A percentile compares a stretch with the other conserved stretches of the same genome.
Evolutionary conservation across 2,797 vertebrate genomes (phyloP).

Genomic region (Coccyzus lansbergi): DNA sequence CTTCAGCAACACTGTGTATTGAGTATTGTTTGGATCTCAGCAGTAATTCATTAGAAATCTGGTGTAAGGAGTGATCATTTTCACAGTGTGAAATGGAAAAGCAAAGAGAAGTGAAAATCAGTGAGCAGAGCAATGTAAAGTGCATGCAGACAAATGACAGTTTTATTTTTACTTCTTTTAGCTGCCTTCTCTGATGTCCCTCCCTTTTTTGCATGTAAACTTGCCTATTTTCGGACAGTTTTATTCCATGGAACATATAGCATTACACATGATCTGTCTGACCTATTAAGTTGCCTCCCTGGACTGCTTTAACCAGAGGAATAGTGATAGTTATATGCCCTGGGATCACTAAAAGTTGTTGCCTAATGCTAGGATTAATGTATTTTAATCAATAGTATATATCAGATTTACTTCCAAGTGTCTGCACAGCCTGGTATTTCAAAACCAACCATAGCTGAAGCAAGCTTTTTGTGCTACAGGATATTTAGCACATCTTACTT

Average conservation of each 20-base stretch:
- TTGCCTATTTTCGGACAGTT: background rate
- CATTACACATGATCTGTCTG: background rate
- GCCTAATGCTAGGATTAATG: background rate
- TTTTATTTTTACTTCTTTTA: background rate
- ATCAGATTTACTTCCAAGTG: background rate
- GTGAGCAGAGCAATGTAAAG: background rate
- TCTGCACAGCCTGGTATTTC: background rate
- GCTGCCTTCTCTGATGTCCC: background rate
- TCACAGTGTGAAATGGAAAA: background rate
- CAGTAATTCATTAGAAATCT: background rate
- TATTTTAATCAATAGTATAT: background rate
- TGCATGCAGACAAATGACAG: background rate
- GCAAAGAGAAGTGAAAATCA: background rate
- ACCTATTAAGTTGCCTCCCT: background rate
- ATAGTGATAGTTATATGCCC: background rate
- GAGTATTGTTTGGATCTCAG: background rate
- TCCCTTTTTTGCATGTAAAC: background rate
- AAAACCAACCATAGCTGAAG: background rate
- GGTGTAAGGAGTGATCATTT: background rate
- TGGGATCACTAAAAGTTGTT: background rate
- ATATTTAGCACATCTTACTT: background rate
- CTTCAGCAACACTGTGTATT: background rate
- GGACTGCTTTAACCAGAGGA: background rate
- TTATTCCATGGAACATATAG: background rate
- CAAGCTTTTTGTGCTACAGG: background rate